These are phyloP conservation scores for Strigamia transsilvanica DNA, from an alignment of 2,888 invertebrate genomes.

Conservation along the genomic window DNA sequence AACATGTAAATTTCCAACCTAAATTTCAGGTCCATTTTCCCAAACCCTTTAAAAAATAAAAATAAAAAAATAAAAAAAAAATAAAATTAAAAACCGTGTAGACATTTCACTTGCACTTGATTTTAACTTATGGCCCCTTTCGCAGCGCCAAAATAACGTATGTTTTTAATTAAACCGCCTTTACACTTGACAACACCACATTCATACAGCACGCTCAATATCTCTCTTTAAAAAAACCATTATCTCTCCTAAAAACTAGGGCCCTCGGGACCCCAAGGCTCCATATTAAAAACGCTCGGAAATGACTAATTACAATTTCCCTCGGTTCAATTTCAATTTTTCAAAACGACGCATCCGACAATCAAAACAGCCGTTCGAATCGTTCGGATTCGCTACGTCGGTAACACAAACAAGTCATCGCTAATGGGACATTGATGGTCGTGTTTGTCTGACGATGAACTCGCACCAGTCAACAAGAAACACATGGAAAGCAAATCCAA, in stretches of 20 bases:
- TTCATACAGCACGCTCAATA: slow-evolving; percentile 23
- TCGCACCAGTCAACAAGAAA: slow-evolving; percentile 27
- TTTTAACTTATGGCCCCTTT: slow-evolving; percentile 27
- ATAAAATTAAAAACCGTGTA: not conserved
- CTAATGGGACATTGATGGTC: slow-evolving; percentile 39
- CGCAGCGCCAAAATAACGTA: slow-evolving; percentile 27
- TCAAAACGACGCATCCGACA: not conserved
- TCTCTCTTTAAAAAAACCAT: not conserved
- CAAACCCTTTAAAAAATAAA: not conserved
- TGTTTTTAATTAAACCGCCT: slow-evolving; percentile 39
- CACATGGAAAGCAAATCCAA: slow-evolving; percentile 13
- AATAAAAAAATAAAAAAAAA: slow-evolving; percentile 5
- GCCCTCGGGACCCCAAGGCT: not conserved
- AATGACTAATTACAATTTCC: not conserved
- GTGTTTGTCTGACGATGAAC: slow-evolving; percentile 32
- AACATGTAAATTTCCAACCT: not conserved
- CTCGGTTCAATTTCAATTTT: not conserved
- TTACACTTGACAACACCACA: slow-evolving; percentile 23
- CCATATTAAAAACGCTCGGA: slow-evolving; percentile 1
- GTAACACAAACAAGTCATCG: slow-evolving; percentile 12
- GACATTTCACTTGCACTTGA: slow-evolving; percentile 7
- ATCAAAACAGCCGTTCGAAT: not conserved
- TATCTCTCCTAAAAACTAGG: not conserved
- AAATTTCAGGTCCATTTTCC: not conserved
- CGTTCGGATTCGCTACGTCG: not conserved